phyloP scores from a whole-genome alignment of 2,113 vertebrate genomes.

The Uropsilus gracilis region DNA sequence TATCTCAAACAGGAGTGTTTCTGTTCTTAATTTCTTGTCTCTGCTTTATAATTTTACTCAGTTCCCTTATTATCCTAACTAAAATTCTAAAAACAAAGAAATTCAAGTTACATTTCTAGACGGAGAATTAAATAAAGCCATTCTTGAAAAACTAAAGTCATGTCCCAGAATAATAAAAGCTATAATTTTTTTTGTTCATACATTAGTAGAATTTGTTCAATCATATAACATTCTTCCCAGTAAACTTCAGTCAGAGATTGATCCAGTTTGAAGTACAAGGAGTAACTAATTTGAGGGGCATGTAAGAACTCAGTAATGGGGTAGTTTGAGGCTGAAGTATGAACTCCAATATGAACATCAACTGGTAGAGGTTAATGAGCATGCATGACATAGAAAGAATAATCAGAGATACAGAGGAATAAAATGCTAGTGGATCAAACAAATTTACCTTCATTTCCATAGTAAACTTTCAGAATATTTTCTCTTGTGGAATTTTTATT shows the following conservation, averaged over 20 bases:
- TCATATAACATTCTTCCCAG: neutral
- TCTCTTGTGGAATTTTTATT: neutral
- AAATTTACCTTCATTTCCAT: neutral
- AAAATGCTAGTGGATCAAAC: neutral
- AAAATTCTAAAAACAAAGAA: neutral
- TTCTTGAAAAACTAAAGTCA: neutral
- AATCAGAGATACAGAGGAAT: neutral
- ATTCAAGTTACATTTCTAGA: no score
- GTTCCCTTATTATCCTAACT: neutral
- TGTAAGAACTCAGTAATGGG: neutral
- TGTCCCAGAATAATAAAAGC: constrained; percentile 1
- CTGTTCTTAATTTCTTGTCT: neutral
- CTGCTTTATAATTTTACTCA: neutral
- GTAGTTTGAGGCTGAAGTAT: neutral
- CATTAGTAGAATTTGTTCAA: neutral
- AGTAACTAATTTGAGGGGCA: neutral
- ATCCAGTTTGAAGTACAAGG: neutral
- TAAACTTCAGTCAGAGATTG: neutral
- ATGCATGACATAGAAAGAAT: neutral
- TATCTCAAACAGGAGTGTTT: neutral
- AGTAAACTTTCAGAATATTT: neutral
- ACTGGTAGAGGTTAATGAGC: neutral
- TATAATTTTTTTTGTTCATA: neutral
- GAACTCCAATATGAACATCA: neutral
- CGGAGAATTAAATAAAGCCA: neutral